Evolutionary conservation across 2,888 invertebrate species (phyloP), one percentile per base, ranked within the genome.

Genomic region (Ligdia adustata): DNA sequence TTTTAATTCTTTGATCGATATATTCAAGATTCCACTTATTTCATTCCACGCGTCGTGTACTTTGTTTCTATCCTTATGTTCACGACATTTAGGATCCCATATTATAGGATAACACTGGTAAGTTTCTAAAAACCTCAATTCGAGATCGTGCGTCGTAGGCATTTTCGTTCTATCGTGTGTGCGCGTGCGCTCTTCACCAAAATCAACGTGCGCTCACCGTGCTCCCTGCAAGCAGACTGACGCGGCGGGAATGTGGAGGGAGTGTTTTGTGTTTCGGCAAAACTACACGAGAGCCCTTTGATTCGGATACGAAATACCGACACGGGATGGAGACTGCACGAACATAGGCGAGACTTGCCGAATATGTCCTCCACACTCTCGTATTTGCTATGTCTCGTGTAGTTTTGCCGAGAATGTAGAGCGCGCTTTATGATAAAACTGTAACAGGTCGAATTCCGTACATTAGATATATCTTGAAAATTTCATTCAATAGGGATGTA

Each of bases 281-380:
- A 41, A 41, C 41, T 41, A 41, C 41, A 41, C 44, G 44, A 44
- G 37, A 44, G 32, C 44, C 44, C 44, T 44, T 44, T 44, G 44
- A 44, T 37, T 44, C 44, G 44, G 31, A 37, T 37, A 35, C 44
- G 37, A 44, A 44, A 44, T 44, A 44, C 44, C 37, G 44, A 44
- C 44, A 44, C 44, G 44, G 44, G 37, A 37, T 35, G 37, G 44
- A 44, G 44, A 44, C 44, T 44, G 37, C 44, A 44, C 44, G 44
- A 44, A 44, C 44, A 44, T 44, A 44, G 44, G 26, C 26, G 26
- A 26, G 26, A 26, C 26, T 26, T 26, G 26, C 26, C 26, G 26
- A 26, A 44, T 44, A 44, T 44, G 44, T 35, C 44, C 44, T 44
- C 44, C 35, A 44, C 44, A 44, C 31, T 37, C 37, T 35, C 37